A percentile compares a stretch with the other conserved stretches of the same genome.
Evolutionary conservation across 2,113 vertebrate genomes (phyloP).

Genomic region (Argyrosomus japonicus): DNA sequence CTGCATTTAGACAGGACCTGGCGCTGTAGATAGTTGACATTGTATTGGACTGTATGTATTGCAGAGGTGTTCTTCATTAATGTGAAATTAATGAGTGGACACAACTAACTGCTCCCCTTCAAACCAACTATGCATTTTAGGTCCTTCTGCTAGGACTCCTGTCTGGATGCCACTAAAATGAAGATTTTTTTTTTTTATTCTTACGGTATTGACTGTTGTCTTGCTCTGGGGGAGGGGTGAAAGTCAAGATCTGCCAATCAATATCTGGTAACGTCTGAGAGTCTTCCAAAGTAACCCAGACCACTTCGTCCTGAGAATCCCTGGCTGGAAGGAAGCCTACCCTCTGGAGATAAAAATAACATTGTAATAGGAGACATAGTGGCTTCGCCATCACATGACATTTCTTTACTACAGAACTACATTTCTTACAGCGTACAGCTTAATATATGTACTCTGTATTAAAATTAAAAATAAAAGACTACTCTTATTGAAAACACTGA

Average conservation of each 20-base stretch:
- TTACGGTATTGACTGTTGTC: slow-evolving; percentile 91
- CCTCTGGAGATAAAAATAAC: slow-evolving; percentile 83
- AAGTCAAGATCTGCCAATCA: slow-evolving; percentile 87
- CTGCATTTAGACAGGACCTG: too few relatives aligned
- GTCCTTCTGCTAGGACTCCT: background rate
- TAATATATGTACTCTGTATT: too few relatives aligned
- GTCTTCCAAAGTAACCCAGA: slow-evolving; percentile 92
- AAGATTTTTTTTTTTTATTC: slow-evolving; percentile 37
- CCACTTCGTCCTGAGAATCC: slow-evolving; percentile 83
- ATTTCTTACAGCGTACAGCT: too few relatives aligned
- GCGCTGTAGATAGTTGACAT: background rate
- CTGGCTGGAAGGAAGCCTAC: slow-evolving; percentile 88
- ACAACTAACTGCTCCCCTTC: background rate
- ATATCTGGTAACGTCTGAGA: slow-evolving; percentile 83
- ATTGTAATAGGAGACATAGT: background rate
- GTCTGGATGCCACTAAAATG: background rate
- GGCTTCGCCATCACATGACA: background rate
- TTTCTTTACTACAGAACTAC: background rate
- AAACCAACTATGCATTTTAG: background rate
- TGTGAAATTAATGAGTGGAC: background rate
- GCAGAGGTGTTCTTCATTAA: background rate
- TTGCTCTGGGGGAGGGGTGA: slow-evolving; percentile 89
- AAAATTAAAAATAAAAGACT: background rate
- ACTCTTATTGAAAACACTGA: background rate
- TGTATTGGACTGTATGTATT: too few relatives aligned